Percentiles rank a stretch among this genome's conserved stretches.
Conservation (phyloP, 2,797 vertebrate genomes). For the Liparis tanakae region DNA sequence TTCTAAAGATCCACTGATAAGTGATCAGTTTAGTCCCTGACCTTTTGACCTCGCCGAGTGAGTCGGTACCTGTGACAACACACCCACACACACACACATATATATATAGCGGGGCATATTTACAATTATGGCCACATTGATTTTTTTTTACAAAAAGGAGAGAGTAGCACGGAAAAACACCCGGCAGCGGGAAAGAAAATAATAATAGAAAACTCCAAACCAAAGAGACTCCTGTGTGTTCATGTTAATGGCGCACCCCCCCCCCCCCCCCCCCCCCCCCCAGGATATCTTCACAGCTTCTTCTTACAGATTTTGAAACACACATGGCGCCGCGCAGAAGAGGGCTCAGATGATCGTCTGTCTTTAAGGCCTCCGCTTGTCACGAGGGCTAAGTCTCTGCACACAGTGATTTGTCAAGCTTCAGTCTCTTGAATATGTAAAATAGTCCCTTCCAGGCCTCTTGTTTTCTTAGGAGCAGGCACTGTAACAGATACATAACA, state of each 20-base stretch:
- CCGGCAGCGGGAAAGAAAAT: background rate
- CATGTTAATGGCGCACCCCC: constrained; percentile 7
- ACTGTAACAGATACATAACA: constrained; percentile 69
- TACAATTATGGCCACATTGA: constrained; percentile 19
- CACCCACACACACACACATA: constrained; percentile 31
- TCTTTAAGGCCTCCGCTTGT: constrained; percentile 62
- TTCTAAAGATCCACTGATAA: constrained; percentile 64
- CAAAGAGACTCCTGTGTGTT: constrained; percentile 34
- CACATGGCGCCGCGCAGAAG: constrained; percentile 31
- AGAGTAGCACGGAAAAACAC: constrained; percentile 7
- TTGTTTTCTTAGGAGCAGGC: constrained; percentile 58
- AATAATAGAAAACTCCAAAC: constrained; percentile 7
- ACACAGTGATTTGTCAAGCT: constrained; percentile 66
- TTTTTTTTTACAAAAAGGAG: background rate
- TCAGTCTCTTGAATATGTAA: constrained; percentile 70
- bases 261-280: background rate
- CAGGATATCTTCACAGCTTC: constrained; percentile 20
- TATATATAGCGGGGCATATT: constrained; percentile 20
- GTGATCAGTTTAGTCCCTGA: constrained; percentile 61
- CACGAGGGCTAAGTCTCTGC: constrained; percentile 58
- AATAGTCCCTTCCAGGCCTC: constrained; percentile 62
- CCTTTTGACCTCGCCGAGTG: constrained; percentile 54
- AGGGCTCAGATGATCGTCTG: constrained; percentile 47
- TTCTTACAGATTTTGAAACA: constrained; percentile 41
- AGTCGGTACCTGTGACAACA: constrained; percentile 25